A percentile compares a stretch with the other conserved stretches of the same genome.
phyloP scores from a whole-genome alignment of 2,797 vertebrate genomes.

The Dicrostonyx torquatus region DNA sequence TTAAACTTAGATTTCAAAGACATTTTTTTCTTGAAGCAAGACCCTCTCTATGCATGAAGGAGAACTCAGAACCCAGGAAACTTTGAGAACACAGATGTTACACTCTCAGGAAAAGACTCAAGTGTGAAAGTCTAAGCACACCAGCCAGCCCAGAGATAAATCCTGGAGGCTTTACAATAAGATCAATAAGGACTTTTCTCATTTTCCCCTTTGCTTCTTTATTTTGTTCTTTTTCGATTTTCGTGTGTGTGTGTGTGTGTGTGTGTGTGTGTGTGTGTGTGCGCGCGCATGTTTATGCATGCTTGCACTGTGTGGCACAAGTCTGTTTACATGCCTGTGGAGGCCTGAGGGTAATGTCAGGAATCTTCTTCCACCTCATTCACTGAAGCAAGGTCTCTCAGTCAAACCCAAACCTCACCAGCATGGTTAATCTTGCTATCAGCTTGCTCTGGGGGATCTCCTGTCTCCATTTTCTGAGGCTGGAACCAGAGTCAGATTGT shows the following conservation, averaged over 20 bases:
- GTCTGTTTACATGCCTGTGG: not conserved
- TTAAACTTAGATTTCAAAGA: not conserved
- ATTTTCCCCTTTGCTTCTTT: not conserved
- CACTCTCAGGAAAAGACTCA: not conserved
- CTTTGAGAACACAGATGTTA: not conserved
- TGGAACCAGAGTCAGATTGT: not conserved
- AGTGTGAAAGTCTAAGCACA: not conserved
- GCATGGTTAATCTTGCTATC: not conserved
- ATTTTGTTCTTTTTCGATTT: not conserved
- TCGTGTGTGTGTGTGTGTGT: not conserved
- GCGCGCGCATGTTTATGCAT: not conserved
- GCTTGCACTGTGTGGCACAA: not conserved
- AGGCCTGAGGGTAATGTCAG: not conserved
- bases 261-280: not conserved
- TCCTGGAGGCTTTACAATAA: not conserved
- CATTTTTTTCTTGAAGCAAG: constrained; percentile 2
- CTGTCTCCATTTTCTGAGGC: not conserved
- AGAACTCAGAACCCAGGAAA: not conserved
- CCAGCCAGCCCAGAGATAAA: not conserved
- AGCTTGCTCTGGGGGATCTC: not conserved
- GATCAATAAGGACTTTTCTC: not conserved
- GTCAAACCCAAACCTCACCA: not conserved
- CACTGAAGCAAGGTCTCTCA: not conserved
- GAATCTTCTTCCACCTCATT: not conserved
- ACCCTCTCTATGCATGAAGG: not conserved